Percentiles rank a stretch among this genome's conserved stretches.
phyloP scores from a whole-genome alignment of 2,113 vertebrate species.

The Stigmatopora nigra region DNA sequence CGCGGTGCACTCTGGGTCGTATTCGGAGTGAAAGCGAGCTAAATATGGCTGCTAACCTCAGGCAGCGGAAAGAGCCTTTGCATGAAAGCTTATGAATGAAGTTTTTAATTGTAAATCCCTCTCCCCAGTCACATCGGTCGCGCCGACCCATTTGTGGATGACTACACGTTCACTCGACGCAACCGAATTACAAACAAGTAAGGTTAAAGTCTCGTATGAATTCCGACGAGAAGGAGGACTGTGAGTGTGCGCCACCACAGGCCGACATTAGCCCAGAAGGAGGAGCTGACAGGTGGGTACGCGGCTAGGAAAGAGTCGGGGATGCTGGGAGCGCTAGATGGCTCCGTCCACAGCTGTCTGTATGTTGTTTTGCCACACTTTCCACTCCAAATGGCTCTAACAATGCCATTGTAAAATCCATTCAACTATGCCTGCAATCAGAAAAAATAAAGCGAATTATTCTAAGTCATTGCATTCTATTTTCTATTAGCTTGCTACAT shows the following conservation, averaged over 20 bases:
- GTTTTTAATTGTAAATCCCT: slow-evolving; percentile 32
- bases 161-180: slow-evolving; percentile 32
- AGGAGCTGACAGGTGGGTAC: slow-evolving; percentile 62
- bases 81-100: slow-evolving; percentile 61
- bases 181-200: slow-evolving; percentile 45
- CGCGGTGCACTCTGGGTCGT: slow-evolving; percentile 67
- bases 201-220: slow-evolving; percentile 72
- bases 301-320: slow-evolving; percentile 39
- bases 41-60: slow-evolving; percentile 70
- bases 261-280: slow-evolving; percentile 62
- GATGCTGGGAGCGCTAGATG: slow-evolving; percentile 19
- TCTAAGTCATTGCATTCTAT: not conserved
- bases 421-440: not conserved
- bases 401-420: not conserved
- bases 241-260: slow-evolving; percentile 76
- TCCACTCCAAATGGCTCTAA: not conserved
- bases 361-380: not conserved
- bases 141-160: slow-evolving; percentile 19
- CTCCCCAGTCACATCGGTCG: slow-evolving; percentile 4
- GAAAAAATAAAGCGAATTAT: not conserved
- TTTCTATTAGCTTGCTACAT: slow-evolving; percentile 7
- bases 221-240: slow-evolving; percentile 72
- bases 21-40: slow-evolving; percentile 63
- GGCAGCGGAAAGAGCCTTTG: slow-evolving; percentile 56
- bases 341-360: slow-evolving; percentile 11